Evolutionary conservation across 2,888 invertebrate genomes (phyloP), one percentile per base, ranked within the genome.

Genomic region (Hyles lineata): DNA sequence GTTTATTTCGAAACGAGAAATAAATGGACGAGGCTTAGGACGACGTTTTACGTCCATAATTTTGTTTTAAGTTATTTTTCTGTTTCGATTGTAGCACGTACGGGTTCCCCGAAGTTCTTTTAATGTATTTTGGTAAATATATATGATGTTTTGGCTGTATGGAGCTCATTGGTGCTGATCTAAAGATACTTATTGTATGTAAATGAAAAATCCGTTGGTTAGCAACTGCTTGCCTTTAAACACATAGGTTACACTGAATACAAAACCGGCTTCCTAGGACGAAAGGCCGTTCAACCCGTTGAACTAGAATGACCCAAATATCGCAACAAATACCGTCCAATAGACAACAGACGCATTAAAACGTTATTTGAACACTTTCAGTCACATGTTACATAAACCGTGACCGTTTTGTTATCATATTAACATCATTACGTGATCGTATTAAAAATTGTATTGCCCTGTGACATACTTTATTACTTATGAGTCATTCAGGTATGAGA

Each of bases 261-360:
- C 72, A 82, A 80, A 88, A 87, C 88, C 85, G 87, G 86, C 83
- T 89, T 82, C 85, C 83, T 87, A 88, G 87, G 89, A 87, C 85
- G 86, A 85, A 86, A 90, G 89, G 89, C 83, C 87, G 85, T 88
- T 90, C 88, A 89, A 90, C 88, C 80, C 87, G 87, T 82, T 90
- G 89, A 89, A 90, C 88, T 90, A 90, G 89, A 90, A 89, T 90
- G 90, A 90, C 91, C 91, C 82, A 90, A 89, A 91, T 91, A 89
- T 87, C 84, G 86, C 86, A 88, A 89, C 87, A 86, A 88, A 84
- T 87, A 86, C 82, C 85, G 82, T 80, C 79, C 79, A 81, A 78
- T 23, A 67, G 63, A 67, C 78, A 78, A 81, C 79, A 81, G 79
- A 82, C 78, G 79, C 78, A 43, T 76, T 78, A 80, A 55, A 80